phyloP scores from a whole-genome alignment of 2,113 vertebrate genomes.

The Tragelaphus buxtoni region DNA sequence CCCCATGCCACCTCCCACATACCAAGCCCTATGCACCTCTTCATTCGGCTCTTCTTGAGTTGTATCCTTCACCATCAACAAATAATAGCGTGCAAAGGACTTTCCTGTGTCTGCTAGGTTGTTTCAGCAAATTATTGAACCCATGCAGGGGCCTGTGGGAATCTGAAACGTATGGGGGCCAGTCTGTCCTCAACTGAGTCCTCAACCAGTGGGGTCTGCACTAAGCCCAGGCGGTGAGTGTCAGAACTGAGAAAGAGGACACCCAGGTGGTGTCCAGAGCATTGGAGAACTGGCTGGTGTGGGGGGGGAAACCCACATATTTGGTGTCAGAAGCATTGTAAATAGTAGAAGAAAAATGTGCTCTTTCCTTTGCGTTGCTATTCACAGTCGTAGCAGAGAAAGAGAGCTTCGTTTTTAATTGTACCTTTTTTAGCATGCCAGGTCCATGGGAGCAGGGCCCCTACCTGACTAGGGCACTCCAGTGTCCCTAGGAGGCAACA shows the following conservation, averaged over 20 bases:
- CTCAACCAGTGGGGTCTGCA: background rate
- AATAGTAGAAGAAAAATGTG: background rate
- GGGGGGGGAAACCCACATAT: fast-evolving
- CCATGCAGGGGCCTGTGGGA: background rate
- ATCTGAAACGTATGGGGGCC: fast-evolving
- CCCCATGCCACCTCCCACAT: background rate
- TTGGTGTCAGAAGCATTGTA: too few relatives aligned
- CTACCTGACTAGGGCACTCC: background rate
- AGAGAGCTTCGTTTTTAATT: background rate
- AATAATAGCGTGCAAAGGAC: background rate
- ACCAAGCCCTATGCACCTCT: background rate
- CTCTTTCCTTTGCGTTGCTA: background rate
- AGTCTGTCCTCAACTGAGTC: background rate
- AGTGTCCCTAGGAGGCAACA: too few relatives aligned
- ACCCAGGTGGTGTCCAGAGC: background rate
- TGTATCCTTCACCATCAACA: background rate
- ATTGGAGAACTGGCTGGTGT: background rate
- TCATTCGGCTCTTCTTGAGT: background rate
- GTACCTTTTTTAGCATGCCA: background rate
- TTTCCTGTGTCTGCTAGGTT: background rate
- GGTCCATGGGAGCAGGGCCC: background rate
- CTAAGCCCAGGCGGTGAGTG: background rate
- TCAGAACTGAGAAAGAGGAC: background rate
- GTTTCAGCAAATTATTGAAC: background rate
- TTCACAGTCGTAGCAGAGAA: background rate